Conservation (phyloP, 2,888 invertebrate genomes). For the Calameuta idolon region DNA sequence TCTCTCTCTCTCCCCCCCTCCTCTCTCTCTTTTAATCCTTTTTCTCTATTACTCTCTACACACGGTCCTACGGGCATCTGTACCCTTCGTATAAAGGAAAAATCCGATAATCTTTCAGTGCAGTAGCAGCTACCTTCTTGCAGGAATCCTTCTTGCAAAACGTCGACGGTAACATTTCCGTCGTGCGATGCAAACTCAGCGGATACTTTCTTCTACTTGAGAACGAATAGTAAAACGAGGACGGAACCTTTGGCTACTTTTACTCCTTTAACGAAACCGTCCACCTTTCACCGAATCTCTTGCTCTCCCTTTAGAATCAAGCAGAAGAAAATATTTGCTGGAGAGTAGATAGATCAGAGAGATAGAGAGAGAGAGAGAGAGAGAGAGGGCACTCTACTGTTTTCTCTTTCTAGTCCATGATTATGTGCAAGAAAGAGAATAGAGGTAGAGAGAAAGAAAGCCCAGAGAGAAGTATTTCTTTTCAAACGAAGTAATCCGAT, state of each 20-base stretch:
- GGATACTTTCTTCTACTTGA: background rate
- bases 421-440: no score
- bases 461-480: background rate
- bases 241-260: background rate
- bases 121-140: background rate
- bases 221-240: background rate
- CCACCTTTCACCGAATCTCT: background rate
- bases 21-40: background rate
- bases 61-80: conserved; percentile 10
- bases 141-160: background rate
- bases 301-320: background rate
- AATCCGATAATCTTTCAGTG: background rate
- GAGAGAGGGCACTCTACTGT: background rate
- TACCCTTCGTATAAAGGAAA: conserved; percentile 26
- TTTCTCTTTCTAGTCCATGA: no score
- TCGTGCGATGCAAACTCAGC: background rate
- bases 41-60: conserved; percentile 27
- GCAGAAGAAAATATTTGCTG: background rate
- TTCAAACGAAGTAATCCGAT: background rate
- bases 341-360: background rate
- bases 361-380: background rate
- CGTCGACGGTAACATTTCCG: background rate
- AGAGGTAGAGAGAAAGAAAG: background rate
- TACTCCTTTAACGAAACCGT: background rate
- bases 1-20: conserved; percentile 3